Percentiles rank a stretch among this genome's conserved stretches.
Conservation (phyloP, 2,888 invertebrate species). For the Apomyelois bistriatella region DNA sequence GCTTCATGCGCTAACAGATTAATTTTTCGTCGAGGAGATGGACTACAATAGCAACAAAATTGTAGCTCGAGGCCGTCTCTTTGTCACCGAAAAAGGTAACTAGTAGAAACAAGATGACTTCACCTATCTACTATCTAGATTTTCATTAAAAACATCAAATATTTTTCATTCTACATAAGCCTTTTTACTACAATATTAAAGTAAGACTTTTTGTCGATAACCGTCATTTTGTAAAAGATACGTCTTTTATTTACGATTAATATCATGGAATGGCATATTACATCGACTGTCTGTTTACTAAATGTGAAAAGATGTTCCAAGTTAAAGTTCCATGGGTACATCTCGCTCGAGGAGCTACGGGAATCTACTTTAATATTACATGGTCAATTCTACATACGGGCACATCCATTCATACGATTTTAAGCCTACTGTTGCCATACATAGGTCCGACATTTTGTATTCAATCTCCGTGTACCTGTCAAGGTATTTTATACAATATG, state of each 20-base stretch:
- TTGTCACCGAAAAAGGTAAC: no score
- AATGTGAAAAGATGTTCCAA: conserved; percentile 3
- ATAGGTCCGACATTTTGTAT: neutral
- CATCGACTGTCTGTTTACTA: neutral
- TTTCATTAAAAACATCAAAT: no score
- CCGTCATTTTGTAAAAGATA: no score
- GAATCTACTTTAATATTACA: conserved; percentile 6
- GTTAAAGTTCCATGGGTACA: neutral
- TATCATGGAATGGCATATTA: neutral
- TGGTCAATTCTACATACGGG: conserved; percentile 3
- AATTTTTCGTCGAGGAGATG: no score
- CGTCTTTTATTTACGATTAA: neutral
- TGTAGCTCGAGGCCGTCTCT: no score
- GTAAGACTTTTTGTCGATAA: no score
- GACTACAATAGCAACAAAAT: no score
- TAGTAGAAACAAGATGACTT: no score
- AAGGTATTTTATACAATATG: conserved; percentile 5
- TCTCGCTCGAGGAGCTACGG: conserved; percentile 1
- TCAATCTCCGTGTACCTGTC: neutral
- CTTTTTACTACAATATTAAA: no score
- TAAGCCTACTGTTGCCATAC: neutral
- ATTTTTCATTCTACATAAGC: no score
- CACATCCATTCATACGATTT: neutral
- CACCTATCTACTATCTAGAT: no score
- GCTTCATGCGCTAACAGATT: no score